Conservation (phyloP, 2,888 invertebrate genomes). For the Erynnis tages region DNA sequence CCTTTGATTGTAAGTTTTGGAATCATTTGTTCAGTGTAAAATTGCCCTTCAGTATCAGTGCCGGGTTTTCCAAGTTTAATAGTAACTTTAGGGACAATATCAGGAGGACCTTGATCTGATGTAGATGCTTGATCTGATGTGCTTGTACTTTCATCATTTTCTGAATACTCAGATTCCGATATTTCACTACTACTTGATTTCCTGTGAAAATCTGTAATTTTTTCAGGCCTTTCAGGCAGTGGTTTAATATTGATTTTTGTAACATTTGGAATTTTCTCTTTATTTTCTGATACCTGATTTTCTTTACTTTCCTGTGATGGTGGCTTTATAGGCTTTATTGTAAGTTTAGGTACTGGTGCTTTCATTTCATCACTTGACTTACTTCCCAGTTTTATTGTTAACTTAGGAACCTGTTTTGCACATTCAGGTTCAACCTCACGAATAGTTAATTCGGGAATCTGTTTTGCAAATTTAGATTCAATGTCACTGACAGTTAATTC, state of each 20-base stretch:
- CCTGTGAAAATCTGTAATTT: constrained; percentile 69
- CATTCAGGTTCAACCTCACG: constrained; percentile 47
- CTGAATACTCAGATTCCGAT: constrained; percentile 77
- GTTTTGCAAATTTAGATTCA: too few species aligned
- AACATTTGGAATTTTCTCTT: constrained; percentile 61
- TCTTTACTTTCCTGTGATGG: constrained; percentile 43
- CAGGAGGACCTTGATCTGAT: constrained; percentile 64
- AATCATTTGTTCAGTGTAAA: constrained; percentile 69
- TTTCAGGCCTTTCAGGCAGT: constrained; percentile 70
- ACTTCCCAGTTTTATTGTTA: constrained; percentile 71
- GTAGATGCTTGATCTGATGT: constrained; percentile 69
- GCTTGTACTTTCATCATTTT: constrained; percentile 78
- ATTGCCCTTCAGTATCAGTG: constrained; percentile 68
- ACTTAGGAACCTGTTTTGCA: constrained; percentile 71
- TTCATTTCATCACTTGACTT: constrained; percentile 65
- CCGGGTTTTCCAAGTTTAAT: constrained; percentile 74
- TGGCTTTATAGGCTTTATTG: constrained; percentile 60
- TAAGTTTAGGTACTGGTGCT: constrained; percentile 66
- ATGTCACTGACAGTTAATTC: too few species aligned
- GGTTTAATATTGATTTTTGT: constrained; percentile 77
- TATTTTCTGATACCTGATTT: constrained; percentile 39
- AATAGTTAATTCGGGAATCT: too few species aligned
- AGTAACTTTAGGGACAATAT: constrained; percentile 71
- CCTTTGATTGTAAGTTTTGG: constrained; percentile 72
- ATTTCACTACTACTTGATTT: constrained; percentile 78